Evolutionary conservation across 1,140 invertebrate species (phyloP).

Genomic region (Zaprionus tsacasi): DNA sequence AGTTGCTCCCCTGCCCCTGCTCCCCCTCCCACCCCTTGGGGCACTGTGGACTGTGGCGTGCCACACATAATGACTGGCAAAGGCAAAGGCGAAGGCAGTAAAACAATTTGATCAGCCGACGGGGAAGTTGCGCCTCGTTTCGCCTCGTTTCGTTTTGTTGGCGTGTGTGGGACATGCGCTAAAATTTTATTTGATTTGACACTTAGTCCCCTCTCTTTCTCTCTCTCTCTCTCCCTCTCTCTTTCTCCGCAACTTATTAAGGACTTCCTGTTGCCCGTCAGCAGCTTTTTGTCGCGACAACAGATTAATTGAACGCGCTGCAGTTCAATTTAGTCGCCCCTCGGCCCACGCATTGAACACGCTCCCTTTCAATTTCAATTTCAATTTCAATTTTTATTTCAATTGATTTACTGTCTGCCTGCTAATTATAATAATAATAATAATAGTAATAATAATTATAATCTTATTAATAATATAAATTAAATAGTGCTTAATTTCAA

Average conservation of each 20-base stretch:
- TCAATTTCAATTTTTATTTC: slow-evolving; percentile 61
- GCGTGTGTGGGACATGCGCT: slow-evolving; percentile 73
- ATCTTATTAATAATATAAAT: slow-evolving; percentile 70
- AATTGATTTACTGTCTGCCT: slow-evolving; percentile 52
- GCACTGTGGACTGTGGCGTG: slow-evolving; percentile 34
- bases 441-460: slow-evolving; percentile 29
- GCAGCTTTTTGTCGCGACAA: slow-evolving; percentile 77
- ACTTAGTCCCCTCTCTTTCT: slow-evolving; percentile 44
- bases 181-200: slow-evolving; percentile 78
- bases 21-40: background rate
- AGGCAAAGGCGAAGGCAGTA: slow-evolving; percentile 46
- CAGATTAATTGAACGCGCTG: slow-evolving; percentile 78
- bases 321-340: slow-evolving; percentile 72
- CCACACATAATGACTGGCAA: slow-evolving; percentile 52
- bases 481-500: slow-evolving; percentile 73
- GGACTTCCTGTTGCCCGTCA: slow-evolving; percentile 75
- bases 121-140: background rate
- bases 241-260: slow-evolving; percentile 60
- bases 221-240: slow-evolving; percentile 12
- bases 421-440: slow-evolving; percentile 21
- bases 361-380: background rate
- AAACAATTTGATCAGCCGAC: slow-evolving; percentile 58
- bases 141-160: slow-evolving; percentile 21
- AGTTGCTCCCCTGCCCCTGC: background rate
- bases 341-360: background rate